Conservation (phyloP, 2,888 invertebrate species). For the Invenusta paracnida region DNA sequence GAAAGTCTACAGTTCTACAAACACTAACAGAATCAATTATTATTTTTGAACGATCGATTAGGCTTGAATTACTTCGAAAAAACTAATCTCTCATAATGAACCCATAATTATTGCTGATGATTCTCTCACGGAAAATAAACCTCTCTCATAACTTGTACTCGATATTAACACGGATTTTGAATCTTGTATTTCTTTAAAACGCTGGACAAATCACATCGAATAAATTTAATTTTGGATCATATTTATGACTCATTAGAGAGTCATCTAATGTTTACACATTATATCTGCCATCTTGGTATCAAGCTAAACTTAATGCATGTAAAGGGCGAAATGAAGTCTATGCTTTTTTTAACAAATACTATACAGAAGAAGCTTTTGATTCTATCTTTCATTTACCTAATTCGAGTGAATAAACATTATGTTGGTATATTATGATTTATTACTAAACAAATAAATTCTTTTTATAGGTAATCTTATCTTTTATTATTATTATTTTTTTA, state of each 20-base stretch:
- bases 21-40: background rate
- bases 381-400: background rate
- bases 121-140: background rate
- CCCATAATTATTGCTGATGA: background rate
- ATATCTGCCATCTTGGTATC: background rate
- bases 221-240: background rate
- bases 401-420: background rate
- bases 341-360: background rate
- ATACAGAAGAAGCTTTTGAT: background rate
- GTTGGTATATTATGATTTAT: background rate
- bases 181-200: background rate
- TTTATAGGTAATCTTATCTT: background rate
- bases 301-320: background rate
- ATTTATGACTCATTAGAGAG: background rate
- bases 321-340: background rate
- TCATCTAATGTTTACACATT: background rate
- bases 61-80: background rate
- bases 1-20: background rate
- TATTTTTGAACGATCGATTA: background rate
- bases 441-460: background rate
- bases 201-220: background rate
- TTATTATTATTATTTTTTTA: background rate
- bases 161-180: background rate
- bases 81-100: background rate
- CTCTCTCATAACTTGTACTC: background rate